Evolutionary conservation across 2,797 vertebrate species (phyloP), one percentile per base, ranked within the genome.

Genomic region (Platalea minor): DNA sequence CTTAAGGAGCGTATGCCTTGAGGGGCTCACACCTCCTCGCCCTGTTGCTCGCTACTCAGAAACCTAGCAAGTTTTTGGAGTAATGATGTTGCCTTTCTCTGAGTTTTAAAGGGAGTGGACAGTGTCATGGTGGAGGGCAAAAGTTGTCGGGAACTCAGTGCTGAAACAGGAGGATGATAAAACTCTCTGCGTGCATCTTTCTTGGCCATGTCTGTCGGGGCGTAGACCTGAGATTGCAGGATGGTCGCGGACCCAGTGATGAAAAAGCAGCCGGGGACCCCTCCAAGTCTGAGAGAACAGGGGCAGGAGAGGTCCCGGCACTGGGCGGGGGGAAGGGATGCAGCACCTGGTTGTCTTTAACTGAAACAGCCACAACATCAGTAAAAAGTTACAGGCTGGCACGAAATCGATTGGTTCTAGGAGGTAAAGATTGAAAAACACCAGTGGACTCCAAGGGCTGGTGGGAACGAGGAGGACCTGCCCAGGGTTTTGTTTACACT

Each of bases 391-490:
- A 94, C 96, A 96, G 96, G 73, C 96, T 96, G 95, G 96, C 96
- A 96, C 89, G 43, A 97, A 98, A 98, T 98, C 73, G 70, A 98
- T 98, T 98, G 93, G 97, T 98, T 98, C 97, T 97, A 97, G 97
- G 96, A 97, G 94, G 85, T 91, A 97, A 97, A 97, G 97, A 93
- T 39, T 98, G 96, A 93, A 98, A 97, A 98, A 96, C 95, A 96
- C 74, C 11, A 0, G 37, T 86, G 86, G 96, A 93, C 89, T 91
- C 95, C 79, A 31, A 91, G 85, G 74, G 94, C 96, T 0, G 57
- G 95, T 98, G 98, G 97, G 97, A 98, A 97, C 45, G 91, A 96
- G 95, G 96, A 93, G 92, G 96, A 95, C 88, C 85, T 87, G 92
- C 90, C 82, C 91, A 82, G 89, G 87, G 85, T 91, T 97, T 96